These are phyloP conservation scores for Chrysotoxum bicinctum DNA, from an alignment of 2,888 invertebrate genomes.

Conservation along the genomic window DNA sequence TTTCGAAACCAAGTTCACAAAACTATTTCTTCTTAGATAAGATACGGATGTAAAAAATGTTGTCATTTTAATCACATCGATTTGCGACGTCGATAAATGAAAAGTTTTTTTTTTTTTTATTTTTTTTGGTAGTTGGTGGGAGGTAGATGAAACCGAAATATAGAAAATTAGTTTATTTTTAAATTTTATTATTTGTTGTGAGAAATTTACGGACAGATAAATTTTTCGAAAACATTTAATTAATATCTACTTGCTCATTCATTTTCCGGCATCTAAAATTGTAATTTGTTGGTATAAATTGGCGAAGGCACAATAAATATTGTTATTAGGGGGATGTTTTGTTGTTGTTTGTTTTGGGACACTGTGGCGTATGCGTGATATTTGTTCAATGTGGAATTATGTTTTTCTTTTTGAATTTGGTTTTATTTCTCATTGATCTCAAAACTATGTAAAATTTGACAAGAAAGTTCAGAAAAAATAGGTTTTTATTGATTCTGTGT, in stretches of 20 bases:
- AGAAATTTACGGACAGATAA: not conserved
- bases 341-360: not conserved
- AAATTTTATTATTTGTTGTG: conserved; percentile 14
- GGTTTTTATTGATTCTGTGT: too few species aligned
- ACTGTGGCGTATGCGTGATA: conserved; percentile 35
- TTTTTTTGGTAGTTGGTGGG: not conserved
- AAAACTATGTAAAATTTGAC: too few species aligned
- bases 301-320: not conserved
- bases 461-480: too few species aligned
- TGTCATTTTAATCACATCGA: conserved; percentile 25
- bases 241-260: not conserved
- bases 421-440: too few species aligned
- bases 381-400: not conserved
- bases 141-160: not conserved
- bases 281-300: not conserved
- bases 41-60: conserved; percentile 21
- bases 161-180: conserved; percentile 15
- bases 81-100: conserved; percentile 37
- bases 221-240: conserved; percentile 5
- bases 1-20: conserved; percentile 59
- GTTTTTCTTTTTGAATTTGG: too few species aligned
- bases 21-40: conserved; percentile 10
- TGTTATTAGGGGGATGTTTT: not conserved
- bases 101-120: not conserved
- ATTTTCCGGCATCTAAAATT: not conserved